A percentile compares a stretch with the other conserved stretches of the same genome.
phyloP scores from a whole-genome alignment of 2,888 invertebrate species.

The Dolichomitus sp. region DNA sequence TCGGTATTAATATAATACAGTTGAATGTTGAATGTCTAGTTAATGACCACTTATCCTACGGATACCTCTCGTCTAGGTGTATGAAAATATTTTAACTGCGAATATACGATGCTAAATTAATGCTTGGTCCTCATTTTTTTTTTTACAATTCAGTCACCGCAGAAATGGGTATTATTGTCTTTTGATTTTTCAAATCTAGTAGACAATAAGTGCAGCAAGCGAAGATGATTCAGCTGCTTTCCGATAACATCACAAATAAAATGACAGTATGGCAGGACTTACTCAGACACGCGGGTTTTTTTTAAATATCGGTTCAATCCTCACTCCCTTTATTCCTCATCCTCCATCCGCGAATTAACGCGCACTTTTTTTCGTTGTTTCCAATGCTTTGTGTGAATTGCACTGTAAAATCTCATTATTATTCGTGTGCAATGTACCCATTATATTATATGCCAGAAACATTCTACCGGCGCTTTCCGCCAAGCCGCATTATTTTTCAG shows the following conservation, averaged over 20 bases:
- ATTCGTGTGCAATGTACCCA: constrained; percentile 82
- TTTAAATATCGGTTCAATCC: constrained; percentile 74
- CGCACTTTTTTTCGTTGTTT: constrained; percentile 75
- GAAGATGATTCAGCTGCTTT: not conserved
- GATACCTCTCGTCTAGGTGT: no score
- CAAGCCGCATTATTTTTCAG: constrained; percentile 49
- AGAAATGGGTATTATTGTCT: not conserved
- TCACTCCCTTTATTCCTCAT: constrained; percentile 35
- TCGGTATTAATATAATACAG: not conserved
- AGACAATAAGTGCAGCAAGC: not conserved
- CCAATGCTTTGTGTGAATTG: constrained; percentile 84
- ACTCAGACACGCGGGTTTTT: constrained; percentile 82
- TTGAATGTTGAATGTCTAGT: not conserved
- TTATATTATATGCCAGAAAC: constrained; percentile 82
- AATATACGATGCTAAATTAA: no score
- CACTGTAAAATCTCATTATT: constrained; percentile 85
- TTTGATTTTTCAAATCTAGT: not conserved
- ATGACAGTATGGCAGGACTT: constrained; percentile 76
- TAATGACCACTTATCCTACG: no score
- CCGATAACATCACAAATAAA: not conserved
- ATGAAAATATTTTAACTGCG: no score
- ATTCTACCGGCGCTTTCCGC: constrained; percentile 73
- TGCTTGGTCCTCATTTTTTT: not conserved
- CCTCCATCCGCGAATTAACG: constrained; percentile 34
- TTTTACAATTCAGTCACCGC: not conserved